These are phyloP conservation scores for Schizotus pectinicornis DNA, from an alignment of 2,888 invertebrate species.

Conservation along the genomic window DNA sequence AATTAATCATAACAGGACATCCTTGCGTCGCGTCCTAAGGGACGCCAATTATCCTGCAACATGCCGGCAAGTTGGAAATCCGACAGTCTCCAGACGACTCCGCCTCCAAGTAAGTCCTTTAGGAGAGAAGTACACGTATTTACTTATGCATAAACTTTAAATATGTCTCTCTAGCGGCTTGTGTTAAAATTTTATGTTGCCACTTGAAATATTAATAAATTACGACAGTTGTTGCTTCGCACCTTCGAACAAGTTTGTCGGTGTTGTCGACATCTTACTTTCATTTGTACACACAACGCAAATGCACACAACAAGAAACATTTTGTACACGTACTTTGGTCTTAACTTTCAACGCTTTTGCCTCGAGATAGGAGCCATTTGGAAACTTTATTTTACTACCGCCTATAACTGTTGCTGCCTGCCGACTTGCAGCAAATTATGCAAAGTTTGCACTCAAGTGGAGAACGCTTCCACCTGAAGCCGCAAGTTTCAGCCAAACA, in stretches of 20 bases:
- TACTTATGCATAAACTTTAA: conserved; percentile 46
- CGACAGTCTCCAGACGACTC: conserved; percentile 32
- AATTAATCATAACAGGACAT: conserved; percentile 36
- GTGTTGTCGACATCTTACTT: conserved; percentile 11
- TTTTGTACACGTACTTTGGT: conserved; percentile 11
- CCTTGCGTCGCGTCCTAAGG: conserved; percentile 37
- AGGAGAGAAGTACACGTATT: conserved; percentile 38
- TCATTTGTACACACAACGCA: conserved; percentile 1
- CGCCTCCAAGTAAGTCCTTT: conserved; percentile 26
- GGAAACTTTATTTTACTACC: conserved; percentile 12
- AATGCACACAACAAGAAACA: background rate
- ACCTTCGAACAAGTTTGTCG: conserved; percentile 23
- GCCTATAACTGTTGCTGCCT: conserved; percentile 11
- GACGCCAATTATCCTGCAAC: conserved; percentile 41
- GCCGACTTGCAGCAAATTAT: background rate
- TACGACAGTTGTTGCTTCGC: conserved; percentile 29
- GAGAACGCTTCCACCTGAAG: too few relatives aligned
- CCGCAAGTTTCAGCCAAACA: too few relatives aligned
- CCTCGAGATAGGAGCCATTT: conserved; percentile 1
- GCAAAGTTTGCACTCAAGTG: too few relatives aligned
- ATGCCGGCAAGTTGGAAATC: conserved; percentile 33
- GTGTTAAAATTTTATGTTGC: conserved; percentile 37
- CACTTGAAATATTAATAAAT: conserved; percentile 40
- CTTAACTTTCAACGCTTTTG: conserved; percentile 11
- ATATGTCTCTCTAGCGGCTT: conserved; percentile 43